Conservation (phyloP, 1,140 invertebrate species). For the Drosophila lacteicornis region DNA sequence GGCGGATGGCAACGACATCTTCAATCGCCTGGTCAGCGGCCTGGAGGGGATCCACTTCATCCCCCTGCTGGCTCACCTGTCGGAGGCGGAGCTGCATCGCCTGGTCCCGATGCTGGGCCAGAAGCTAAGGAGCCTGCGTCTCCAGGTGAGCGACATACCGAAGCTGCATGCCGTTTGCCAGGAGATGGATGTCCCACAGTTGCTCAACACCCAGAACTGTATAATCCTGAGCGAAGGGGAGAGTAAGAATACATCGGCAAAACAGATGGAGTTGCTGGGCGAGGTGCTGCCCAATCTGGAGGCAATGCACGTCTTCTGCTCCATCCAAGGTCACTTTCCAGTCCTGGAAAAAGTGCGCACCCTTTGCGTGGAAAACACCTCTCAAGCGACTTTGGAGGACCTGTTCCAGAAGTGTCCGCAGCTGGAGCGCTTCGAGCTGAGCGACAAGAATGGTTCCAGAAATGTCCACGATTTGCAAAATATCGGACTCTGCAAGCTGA, state of each 20-base stretch:
- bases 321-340: conserved; percentile 22
- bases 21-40: conserved; percentile 4
- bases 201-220: conserved; percentile 13
- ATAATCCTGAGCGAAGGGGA: neutral
- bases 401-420: conserved; percentile 32
- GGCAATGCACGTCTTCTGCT: conserved; percentile 12
- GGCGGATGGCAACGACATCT: conserved; percentile 9
- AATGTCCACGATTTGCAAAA: conserved; percentile 7
- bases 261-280: conserved; percentile 5
- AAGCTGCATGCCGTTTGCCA: neutral
- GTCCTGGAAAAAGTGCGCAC: conserved; percentile 5
- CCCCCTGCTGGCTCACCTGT: neutral
- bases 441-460: neutral
- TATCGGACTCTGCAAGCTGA: conserved; percentile 14
- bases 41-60: conserved; percentile 22
- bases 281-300: conserved; percentile 31
- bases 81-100: conserved; percentile 9
- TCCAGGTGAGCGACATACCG: conserved; percentile 30
- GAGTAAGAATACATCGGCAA: too few relatives aligned
- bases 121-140: conserved; percentile 16
- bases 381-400: conserved; percentile 18
- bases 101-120: conserved; percentile 31
- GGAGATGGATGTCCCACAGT: neutral
- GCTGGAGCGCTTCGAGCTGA: conserved; percentile 24
- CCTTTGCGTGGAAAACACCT: neutral